Base-by-base conservation (phyloP, 1,140 invertebrate genomes). In the Drosophila eugracilis region DNA sequence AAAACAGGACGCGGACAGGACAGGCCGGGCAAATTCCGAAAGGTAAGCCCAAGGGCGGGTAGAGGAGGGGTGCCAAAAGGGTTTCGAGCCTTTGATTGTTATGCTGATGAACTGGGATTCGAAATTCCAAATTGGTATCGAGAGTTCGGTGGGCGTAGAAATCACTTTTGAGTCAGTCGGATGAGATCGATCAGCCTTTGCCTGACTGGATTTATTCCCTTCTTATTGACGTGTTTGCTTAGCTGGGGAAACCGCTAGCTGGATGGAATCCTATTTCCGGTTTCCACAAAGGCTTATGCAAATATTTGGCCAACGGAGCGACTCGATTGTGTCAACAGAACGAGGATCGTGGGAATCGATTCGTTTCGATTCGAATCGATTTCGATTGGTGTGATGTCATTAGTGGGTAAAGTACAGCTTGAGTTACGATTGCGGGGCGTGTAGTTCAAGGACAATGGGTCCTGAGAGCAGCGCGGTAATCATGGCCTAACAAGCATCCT, bases 251-350 rank as follows among this genome's bases (percentile, higher is more conserved):
- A 70, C 69, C 57, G 74, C 70, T 83, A 70, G 22, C 44, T n/a
- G 1, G 12, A 49, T 39, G 34, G 26, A 39, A 28, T 76, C 14
- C 58, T 36, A 54, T 65, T 80, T 85, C 73, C 81, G 59, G 67
- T 80, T 79, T 79, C 67, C 62, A 72, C 63, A 59, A 65, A 48
- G 78, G 45, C 44, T 80, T 70, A 85, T 86, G 80, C 73, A 81
- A 86, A 85, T 85, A 85, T 85, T 85, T 80, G 41, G 41, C 66
- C 47, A 75, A 41, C 57, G 44, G 37, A 41, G 22, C 10, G 24
- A n/a, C 4, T 41, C 17, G 21, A 14, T 44, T 44, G n/a, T 42
- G 21, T 42, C 41, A n/a, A 42, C 21, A 39, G 41, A 17, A 24
- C 37, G 19, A 7, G 21, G 21, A 9, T 34, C 22, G 58, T 26